These are phyloP conservation scores for Caloenas nicobarica DNA, from an alignment of 2,113 vertebrate genomes.

Conservation along the genomic window DNA sequence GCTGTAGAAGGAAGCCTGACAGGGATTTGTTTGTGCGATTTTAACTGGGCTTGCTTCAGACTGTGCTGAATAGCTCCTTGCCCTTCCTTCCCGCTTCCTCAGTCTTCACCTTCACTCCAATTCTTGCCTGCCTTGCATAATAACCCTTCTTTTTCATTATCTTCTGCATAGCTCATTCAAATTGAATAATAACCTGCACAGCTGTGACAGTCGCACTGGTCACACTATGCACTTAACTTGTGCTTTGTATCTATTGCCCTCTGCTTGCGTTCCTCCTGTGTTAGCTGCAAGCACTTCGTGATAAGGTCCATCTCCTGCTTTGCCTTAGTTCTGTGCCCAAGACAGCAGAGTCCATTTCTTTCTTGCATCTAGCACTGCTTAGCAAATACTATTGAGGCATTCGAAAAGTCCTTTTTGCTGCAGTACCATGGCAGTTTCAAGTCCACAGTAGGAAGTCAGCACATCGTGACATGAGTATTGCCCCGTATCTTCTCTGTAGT, in stretches of 20 bases:
- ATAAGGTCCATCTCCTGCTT: not conserved
- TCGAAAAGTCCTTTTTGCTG: not conserved
- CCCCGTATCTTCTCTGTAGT: not conserved
- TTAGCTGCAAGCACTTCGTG: not conserved
- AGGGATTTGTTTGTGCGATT: not conserved
- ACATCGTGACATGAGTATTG: not conserved
- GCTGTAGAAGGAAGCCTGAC: not conserved
- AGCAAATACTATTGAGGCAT: not conserved
- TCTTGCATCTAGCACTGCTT: not conserved
- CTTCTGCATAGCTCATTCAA: not conserved
- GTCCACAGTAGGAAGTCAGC: not conserved
- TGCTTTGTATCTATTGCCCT: not conserved
- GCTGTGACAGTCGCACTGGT: not conserved
- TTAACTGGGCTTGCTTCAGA: not conserved
- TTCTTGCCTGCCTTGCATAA: not conserved
- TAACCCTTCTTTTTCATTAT: not conserved
- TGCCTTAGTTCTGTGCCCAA: not conserved
- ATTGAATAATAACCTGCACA: not conserved
- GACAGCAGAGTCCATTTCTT: not conserved
- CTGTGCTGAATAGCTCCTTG: not conserved
- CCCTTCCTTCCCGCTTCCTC: not conserved
- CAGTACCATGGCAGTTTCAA: not conserved
- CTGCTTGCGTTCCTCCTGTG: not conserved
- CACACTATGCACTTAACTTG: not conserved
- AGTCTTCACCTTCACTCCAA: not conserved